A percentile compares a stretch with the other conserved stretches of the same genome.
These are phyloP conservation scores for Notiomystis cincta DNA, from an alignment of 2,113 vertebrate genomes.

Conservation along the genomic window DNA sequence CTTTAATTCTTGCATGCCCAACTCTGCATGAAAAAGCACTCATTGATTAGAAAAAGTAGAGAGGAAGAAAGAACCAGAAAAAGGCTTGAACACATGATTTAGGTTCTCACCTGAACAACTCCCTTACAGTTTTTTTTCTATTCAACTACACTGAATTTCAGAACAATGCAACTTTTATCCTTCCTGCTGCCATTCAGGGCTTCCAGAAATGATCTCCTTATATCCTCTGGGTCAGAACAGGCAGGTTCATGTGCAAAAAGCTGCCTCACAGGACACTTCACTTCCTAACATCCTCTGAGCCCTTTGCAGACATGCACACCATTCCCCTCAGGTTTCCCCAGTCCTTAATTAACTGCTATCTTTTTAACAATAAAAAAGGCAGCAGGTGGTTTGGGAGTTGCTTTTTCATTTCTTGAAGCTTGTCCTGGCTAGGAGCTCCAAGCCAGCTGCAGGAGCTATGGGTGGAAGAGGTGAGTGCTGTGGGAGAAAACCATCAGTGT, in stretches of 20 bases:
- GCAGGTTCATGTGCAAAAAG: background rate
- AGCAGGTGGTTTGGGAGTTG: background rate
- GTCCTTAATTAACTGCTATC: slow-evolving; percentile 11
- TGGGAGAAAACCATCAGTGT: background rate
- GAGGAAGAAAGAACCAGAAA: background rate
- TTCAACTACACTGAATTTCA: background rate
- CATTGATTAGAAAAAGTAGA: background rate
- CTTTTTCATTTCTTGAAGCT: background rate
- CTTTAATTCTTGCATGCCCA: background rate
- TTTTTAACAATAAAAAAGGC: background rate
- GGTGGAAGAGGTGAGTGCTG: background rate
- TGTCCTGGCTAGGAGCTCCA: background rate
- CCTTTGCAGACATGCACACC: background rate
- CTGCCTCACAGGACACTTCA: background rate
- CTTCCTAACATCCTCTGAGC: background rate
- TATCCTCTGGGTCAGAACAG: background rate
- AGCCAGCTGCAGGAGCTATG: background rate
- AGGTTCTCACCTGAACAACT: background rate
- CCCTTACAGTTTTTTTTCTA: background rate
- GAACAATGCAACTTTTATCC: rapidly evolving
- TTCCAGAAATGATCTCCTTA: background rate
- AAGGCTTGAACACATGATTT: background rate
- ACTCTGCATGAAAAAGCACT: background rate
- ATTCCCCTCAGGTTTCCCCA: background rate
- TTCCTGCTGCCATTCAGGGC: background rate